These are phyloP conservation scores for Teleogryllus oceanicus DNA, from an alignment of 2,888 invertebrate genomes.

Conservation along the genomic window DNA sequence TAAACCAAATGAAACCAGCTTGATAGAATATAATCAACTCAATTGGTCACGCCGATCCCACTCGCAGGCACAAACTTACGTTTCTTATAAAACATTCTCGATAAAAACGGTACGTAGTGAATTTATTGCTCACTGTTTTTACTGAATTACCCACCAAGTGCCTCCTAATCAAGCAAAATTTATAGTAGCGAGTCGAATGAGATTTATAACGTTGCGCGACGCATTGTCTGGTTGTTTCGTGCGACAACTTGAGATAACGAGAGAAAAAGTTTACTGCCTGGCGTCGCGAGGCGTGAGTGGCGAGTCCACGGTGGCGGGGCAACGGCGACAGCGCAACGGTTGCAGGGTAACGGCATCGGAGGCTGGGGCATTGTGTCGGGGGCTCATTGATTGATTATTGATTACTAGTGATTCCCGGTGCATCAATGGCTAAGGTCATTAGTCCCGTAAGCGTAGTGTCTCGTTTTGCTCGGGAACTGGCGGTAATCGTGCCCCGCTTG, in stretches of 20 bases:
- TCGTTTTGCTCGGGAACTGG: too few species aligned
- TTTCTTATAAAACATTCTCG: neutral
- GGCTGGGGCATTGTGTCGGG: too few species aligned
- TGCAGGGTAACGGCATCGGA: too few species aligned
- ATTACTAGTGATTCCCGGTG: too few species aligned
- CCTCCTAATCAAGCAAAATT: neutral
- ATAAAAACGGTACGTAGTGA: neutral
- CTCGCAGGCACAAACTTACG: neutral
- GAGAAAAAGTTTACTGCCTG: neutral
- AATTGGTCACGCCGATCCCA: neutral
- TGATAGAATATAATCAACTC: neutral
- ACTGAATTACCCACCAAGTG: neutral
- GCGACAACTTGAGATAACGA: neutral
- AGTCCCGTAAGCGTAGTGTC: too few species aligned
- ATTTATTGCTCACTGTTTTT: neutral
- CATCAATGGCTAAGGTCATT: too few species aligned
- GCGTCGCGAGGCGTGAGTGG: neutral
- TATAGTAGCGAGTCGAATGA: neutral
- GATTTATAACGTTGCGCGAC: neutral
- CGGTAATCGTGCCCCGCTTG: too few species aligned
- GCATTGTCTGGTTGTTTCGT: neutral
- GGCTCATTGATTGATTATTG: too few species aligned
- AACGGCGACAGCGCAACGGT: too few species aligned
- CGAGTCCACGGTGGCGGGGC: too few species aligned
- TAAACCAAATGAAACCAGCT: neutral